Evolutionary conservation across 2,888 invertebrate genomes (phyloP).

Genomic region (Agriopis marginaria): DNA sequence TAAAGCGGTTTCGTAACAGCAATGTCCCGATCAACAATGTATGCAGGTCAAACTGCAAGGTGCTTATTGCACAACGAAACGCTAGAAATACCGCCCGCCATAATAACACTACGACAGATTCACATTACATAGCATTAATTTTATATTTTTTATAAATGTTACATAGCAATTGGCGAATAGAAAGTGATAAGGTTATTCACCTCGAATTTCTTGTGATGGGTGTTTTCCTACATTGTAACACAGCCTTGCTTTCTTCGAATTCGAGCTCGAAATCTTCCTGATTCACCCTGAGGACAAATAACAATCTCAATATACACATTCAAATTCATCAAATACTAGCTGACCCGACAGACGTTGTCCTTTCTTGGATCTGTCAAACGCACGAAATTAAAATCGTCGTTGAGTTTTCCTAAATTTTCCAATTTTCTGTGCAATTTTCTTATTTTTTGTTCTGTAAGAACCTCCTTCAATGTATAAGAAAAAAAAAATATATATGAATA

Average conservation of each 20-base stretch:
- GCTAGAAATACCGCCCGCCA: constrained; percentile 12
- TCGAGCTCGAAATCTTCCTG: constrained; percentile 98
- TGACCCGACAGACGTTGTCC: no score
- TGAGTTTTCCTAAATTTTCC: no score
- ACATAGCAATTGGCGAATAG: constrained; percentile 7
- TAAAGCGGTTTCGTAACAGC: constrained; percentile 10
- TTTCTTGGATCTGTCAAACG: no score
- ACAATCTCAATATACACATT: no score
- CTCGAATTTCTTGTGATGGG: constrained; percentile 81
- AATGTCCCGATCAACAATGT: constrained; percentile 21
- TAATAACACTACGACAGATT: constrained; percentile 4
- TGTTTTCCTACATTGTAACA: constrained; percentile 91
- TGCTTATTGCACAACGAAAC: constrained; percentile 17
- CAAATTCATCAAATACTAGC: no score
- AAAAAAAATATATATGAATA: no score
- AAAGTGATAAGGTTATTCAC: constrained; percentile 50
- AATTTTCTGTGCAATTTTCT: no score
- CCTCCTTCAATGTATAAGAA: no score
- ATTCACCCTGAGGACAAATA: constrained; percentile 83
- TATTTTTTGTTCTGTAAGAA: no score
- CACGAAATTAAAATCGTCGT: no score
- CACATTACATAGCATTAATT: constrained; percentile 3
- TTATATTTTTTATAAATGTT: constrained; percentile 7
- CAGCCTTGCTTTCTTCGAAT: constrained; percentile 94
- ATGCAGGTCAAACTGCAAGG: constrained; percentile 22